Percentiles rank a stretch among this genome's conserved stretches.
phyloP scores from a whole-genome alignment of 2,113 vertebrate species.

The Ascaphus truei region DNA sequence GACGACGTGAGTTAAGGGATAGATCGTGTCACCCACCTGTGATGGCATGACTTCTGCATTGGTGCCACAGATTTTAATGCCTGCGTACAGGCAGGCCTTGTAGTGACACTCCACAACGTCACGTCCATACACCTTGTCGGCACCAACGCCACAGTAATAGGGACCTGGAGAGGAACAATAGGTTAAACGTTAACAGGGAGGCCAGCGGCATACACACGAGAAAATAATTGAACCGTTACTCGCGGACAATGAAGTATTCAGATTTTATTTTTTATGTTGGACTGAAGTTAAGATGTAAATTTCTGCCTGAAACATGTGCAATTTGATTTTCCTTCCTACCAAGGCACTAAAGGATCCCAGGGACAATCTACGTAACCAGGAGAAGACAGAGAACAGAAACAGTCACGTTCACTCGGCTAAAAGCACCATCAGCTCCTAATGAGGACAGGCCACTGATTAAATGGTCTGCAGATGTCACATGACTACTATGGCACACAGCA shows the following conservation, averaged over 20 bases:
- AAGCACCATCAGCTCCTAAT: not conserved
- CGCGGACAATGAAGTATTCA: no score
- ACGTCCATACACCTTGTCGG: conserved; percentile 69
- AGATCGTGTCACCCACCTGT: conserved; percentile 62
- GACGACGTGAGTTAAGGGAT: no score
- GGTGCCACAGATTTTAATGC: conserved; percentile 67
- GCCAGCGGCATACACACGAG: no score
- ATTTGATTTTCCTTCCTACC: no score
- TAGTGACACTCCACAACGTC: conserved; percentile 78
- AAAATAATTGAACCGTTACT: no score
- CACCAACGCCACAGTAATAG: conserved; percentile 82
- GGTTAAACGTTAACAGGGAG: no score
- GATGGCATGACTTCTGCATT: conserved; percentile 77
- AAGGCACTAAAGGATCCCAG: no score
- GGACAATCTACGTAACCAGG: not conserved
- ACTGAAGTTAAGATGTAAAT: no score
- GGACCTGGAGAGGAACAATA: conserved; percentile 61
- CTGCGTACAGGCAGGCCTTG: conserved; percentile 72
- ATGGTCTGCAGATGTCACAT: not conserved
- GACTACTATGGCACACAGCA: not conserved
- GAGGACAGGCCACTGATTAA: not conserved
- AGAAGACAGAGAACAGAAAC: not conserved
- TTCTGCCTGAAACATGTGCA: no score
- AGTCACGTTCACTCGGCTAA: not conserved
- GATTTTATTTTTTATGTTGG: no score